Base-by-base conservation (phyloP, 2,888 invertebrate genomes). In the Galeopsomyia nigrocyanea region DNA sequence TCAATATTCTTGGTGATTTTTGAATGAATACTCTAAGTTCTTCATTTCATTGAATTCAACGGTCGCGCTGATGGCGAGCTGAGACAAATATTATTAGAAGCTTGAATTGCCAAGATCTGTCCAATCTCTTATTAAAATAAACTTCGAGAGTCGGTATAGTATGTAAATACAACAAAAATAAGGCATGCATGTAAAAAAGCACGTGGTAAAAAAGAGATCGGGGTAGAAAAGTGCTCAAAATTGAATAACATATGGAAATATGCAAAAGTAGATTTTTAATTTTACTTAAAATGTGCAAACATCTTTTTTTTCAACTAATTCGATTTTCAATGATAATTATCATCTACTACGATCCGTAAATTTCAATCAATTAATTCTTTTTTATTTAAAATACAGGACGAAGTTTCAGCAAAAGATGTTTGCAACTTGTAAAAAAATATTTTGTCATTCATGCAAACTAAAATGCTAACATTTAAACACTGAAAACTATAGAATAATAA, bases 391-490 rank as follows among this genome's bases (percentile, higher is more conserved):
- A 14, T n/a, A 31, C 19, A 51, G 47, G 47, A 47, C 47, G 19
- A 51, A 50, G 3, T 49, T 58, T 55, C 31, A 14, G 62, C 51
- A n/a, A 26, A 69, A 70, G 61, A 16, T 74, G 57, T 70, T 74
- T 70, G 57, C 46, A 61, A 39, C 5, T 58, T 50, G 13, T 65
- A 2, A 64, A 39, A 39, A 68, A 64, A 64, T 60, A 56, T 56
- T 55, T 51, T 51, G 68, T 61, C 73, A 73, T 74, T 63, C 82
- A 77, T 82, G 82, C 82, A 81, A 82, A 81, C 80, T 80, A 79
- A 80, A 80, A 77, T 79, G 68, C 56, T 72, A 66, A 75, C 72
- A 76, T 71, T 61, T 70, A 76, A 76, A 76, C 75, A 75, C 70
- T 75, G 68, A 62, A 76, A 73, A 39, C 46, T 58, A 67, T 53